Evolutionary conservation across 2,113 vertebrate genomes (phyloP), one percentile per base, ranked within the genome.

Genomic region (Gallinago jamesoni): DNA sequence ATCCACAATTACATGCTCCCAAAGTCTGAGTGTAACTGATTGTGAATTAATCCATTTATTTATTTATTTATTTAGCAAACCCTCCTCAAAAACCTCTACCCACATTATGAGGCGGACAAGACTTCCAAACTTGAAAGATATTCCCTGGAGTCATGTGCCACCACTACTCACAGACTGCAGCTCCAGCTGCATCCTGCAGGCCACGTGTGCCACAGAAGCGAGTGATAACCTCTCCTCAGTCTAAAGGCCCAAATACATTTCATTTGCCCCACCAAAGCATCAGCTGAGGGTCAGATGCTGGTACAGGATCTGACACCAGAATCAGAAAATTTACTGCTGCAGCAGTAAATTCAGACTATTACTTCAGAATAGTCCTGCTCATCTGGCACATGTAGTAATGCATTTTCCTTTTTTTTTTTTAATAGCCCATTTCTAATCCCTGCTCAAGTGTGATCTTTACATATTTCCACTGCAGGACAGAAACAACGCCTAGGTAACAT

Each of bases 401-500:
- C 23, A 2, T 35, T 41, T 62, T 59, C 8, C 14, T 12, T 21
- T 13, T 31, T 27, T 37, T 22, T 11, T 23, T 48, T 37, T 76
- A 25, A 8, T 5, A 23, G 8, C 24, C 39, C 33, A 50, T 4
- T n/a, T 84, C 66, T 35, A 43, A 53, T 59, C 35, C 41, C 67
- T 33, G 57, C 35, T 27, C 25, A 3, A 1, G 11, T 21, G 11
- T 43, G 70, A 88, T 25, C 47, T 66, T n/a, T 9, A 8, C 30
- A 4, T 27, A 31, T 6, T 87, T 48, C 50, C 14, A 8, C 2
- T 12, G 30, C 30, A 47, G 82, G 53, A 18, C 63, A 92, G 43
- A 35, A 68, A 45, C 28, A 25, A 3, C 45, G 7, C 11, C 2
- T 0, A 4, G 52, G n/a, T 24, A 5, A 12, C 14, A 9, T 2